These are phyloP conservation scores for Polypedilum vanderplanki DNA, from an alignment of 1,140 invertebrate species.

Conservation along the genomic window DNA sequence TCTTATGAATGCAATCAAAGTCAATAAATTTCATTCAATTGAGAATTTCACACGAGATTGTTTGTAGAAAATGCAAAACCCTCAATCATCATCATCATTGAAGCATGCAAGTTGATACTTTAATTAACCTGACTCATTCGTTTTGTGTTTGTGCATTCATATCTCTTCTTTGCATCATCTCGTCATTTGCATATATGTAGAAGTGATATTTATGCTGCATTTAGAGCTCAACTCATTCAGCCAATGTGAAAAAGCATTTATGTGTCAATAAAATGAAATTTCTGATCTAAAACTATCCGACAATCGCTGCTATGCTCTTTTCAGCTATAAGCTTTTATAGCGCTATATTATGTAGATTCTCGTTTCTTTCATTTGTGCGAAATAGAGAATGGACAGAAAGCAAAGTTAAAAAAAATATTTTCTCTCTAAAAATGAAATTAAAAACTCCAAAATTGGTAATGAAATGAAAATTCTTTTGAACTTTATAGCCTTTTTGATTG, in stretches of 20 bases:
- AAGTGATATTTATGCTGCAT: constrained; percentile 24
- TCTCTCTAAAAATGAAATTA: no score
- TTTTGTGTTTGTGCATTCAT: not conserved
- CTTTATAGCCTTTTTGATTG: no score
- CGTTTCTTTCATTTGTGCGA: no score
- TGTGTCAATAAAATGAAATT: constrained; percentile 8
- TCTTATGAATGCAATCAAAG: not conserved
- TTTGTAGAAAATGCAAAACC: not conserved
- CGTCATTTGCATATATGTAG: constrained; percentile 22
- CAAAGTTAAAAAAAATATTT: no score
- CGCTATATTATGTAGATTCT: no score
- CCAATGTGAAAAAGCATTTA: not conserved
- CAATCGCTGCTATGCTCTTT: not conserved
- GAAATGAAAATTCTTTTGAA: no score
- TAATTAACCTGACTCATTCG: constrained; percentile 8
- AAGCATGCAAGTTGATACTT: constrained; percentile 5
- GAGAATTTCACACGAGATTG: not conserved
- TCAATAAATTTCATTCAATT: not conserved
- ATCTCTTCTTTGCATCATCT: not conserved
- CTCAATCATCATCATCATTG: not conserved
- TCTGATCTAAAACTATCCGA: not conserved
- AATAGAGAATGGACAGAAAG: no score
- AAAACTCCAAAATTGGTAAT: no score
- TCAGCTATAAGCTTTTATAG: no score
- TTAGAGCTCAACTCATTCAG: not conserved